Conservation (phyloP, 2,797 vertebrate species). For the Neostethus bicornis region DNA sequence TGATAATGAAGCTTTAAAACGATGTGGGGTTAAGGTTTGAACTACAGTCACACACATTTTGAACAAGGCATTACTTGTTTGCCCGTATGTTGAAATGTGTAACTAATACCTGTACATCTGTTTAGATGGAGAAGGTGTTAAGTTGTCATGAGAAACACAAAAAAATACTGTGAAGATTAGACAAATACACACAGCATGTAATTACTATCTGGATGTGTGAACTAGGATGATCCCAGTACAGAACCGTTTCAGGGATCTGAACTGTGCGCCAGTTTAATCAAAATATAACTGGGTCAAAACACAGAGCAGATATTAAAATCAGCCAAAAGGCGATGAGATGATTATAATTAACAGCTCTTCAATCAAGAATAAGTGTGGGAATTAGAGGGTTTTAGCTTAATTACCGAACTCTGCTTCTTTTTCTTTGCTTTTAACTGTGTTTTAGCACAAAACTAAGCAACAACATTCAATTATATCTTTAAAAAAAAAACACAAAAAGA, state of each 20-base stretch:
- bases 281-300: conserved; percentile 64
- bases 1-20: conserved; percentile 67
- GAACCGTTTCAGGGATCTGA: conserved; percentile 46
- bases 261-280: conserved; percentile 57
- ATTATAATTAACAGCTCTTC: conserved; percentile 71
- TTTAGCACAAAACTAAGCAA: conserved; percentile 7
- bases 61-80: conserved; percentile 73
- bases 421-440: conserved; percentile 13
- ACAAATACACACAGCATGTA: not conserved
- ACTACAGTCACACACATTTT: conserved; percentile 67
- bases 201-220: not conserved
- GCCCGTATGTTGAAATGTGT: conserved; percentile 49
- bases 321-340: conserved; percentile 48
- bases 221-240: conserved; percentile 22
- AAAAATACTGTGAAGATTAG: not conserved
- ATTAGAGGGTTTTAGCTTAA: conserved; percentile 46
- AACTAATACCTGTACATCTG: conserved; percentile 48
- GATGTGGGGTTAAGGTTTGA: conserved; percentile 59
- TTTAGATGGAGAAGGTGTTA: conserved; percentile 44
- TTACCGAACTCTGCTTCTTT: conserved; percentile 28
- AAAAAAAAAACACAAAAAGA: not conserved
- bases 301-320: conserved; percentile 64
- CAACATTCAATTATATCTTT: conserved; percentile 1
- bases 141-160: conserved; percentile 34
- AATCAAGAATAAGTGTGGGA: conserved; percentile 57